Evolutionary conservation across 2,113 vertebrate genomes (phyloP), one percentile per base, ranked within the genome.

Genomic region (Oryzias celebensis): DNA sequence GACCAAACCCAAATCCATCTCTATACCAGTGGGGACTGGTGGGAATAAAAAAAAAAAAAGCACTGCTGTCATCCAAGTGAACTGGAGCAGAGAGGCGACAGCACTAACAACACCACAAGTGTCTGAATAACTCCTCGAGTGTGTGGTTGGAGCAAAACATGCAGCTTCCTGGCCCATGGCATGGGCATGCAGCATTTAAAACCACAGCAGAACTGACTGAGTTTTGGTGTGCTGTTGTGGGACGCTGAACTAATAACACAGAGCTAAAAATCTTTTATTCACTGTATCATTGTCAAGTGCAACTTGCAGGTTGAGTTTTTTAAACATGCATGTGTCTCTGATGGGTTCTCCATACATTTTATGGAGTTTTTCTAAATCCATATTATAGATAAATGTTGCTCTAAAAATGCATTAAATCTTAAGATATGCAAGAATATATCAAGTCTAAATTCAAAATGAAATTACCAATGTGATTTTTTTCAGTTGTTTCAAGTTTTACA

Each of bases 141-240:
- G 7, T 47, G 53, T 23, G 5, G 46, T 3, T 53, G 51, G 20
- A 60, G 45, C 18, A 4, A 71, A 74, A 65, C 81, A 71, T 64
- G 76, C 74, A 79, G 31, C 42, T 44, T 61, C 60, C 23, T 46
- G 49, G 52, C 46, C 49, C 44, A 6, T 18, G 48, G 56, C 16
- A 24, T 15, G 7, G 18, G 12, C 13, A 41, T 48, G 16, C 52
- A 47, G 7, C 61, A 20, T 49, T 71, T 42, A 46, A 71, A 75
- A 36, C 14, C 72, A 45, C 55, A 46, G 75, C 76, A 89, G 79
- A 87, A 79, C 80, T 84, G 69, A 73, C 17, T 72, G 74, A 79
- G 80, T 82, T 85, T 68, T 43, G 50, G 16, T 24, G 47, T n/a
- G 50, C 18, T 4, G 17, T 1, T 60, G 56, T 22, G 28, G 22